Evolutionary conservation across 2,797 vertebrate genomes (phyloP).

Genomic region (Silurus aristotelis): DNA sequence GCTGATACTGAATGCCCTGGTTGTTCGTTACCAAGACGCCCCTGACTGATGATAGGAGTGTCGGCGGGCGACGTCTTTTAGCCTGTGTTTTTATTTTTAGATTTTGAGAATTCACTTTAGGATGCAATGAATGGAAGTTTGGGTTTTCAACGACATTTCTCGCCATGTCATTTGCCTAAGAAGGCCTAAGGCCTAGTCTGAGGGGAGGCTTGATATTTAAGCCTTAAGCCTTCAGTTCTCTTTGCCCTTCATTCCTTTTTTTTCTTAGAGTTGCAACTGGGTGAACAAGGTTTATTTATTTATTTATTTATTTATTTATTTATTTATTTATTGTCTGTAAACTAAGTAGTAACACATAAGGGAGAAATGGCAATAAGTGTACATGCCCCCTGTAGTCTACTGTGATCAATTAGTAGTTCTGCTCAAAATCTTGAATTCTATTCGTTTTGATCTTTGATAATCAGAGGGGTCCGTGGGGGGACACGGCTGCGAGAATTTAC

Average conservation of each 20-base stretch:
- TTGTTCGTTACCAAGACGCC: conserved; percentile 35
- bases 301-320: neutral
- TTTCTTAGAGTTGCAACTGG: conserved; percentile 17
- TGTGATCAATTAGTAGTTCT: conserved; percentile 18
- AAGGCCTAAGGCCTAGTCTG: conserved; percentile 35
- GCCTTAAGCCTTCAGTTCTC: conserved; percentile 35
- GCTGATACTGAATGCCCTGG: conserved; percentile 39
- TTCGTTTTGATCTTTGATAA: conserved; percentile 22
- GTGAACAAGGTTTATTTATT: neutral
- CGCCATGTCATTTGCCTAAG: conserved; percentile 9
- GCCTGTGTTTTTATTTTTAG: conserved; percentile 14
- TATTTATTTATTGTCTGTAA: conserved; percentile 31
- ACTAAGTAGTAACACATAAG: conserved; percentile 38
- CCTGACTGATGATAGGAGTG: conserved; percentile 27
- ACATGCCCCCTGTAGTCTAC: conserved; percentile 31
- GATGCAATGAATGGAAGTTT: conserved; percentile 18
- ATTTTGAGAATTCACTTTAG: conserved; percentile 20
- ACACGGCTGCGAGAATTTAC: conserved; percentile 43
- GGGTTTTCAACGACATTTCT: conserved; percentile 23
- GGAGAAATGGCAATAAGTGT: conserved; percentile 49
- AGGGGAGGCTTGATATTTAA: conserved; percentile 56
- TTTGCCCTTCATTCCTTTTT: conserved; percentile 23
- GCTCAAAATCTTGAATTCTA: conserved; percentile 17
- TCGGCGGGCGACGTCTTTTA: conserved; percentile 29
- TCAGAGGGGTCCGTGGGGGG: conserved; percentile 20